Evolutionary conservation across 2,888 invertebrate genomes (phyloP).

Genomic region (Hoplodrina ambigua): DNA sequence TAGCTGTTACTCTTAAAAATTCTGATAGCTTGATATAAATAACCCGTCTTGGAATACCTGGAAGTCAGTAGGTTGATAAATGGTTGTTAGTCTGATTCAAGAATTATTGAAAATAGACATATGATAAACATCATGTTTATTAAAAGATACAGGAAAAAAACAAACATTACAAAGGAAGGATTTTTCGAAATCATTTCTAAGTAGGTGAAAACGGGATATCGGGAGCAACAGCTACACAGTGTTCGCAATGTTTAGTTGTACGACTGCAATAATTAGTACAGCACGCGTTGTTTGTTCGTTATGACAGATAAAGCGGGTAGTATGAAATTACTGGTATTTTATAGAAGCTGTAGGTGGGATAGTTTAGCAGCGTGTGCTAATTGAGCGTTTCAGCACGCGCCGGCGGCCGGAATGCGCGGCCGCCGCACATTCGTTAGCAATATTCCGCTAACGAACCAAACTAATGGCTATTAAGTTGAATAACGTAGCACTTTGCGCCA

Average conservation of each 20-base stretch:
- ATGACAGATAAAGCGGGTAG: constrained; percentile 57
- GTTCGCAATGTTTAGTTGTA: constrained; percentile 14
- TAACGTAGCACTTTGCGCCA: constrained; percentile 87
- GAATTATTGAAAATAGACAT: constrained; percentile 5
- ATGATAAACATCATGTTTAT: not conserved
- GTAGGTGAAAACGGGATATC: constrained; percentile 5
- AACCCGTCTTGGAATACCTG: constrained; percentile 20
- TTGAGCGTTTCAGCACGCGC: constrained; percentile 84
- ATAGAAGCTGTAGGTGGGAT: constrained; percentile 74
- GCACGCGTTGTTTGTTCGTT: constrained; percentile 32
- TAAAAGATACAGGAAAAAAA: not conserved
- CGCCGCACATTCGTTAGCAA: constrained; percentile 88
- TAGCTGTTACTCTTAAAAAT: constrained; percentile 31
- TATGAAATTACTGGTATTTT: constrained; percentile 76
- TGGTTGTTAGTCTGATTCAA: not conserved
- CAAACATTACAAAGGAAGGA: too few relatives aligned
- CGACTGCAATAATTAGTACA: constrained; percentile 15
- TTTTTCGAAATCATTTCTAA: not conserved
- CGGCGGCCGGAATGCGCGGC: constrained; percentile 77
- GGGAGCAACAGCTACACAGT: constrained; percentile 9
- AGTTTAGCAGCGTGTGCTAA: constrained; percentile 82
- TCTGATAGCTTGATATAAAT: constrained; percentile 25
- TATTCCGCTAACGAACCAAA: constrained; percentile 90
- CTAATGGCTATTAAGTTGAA: constrained; percentile 90
- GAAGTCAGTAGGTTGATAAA: not conserved